Evolutionary conservation across 2,888 invertebrate genomes (phyloP), one percentile per base, ranked within the genome.

Genomic region (Drosophila prolongata): DNA sequence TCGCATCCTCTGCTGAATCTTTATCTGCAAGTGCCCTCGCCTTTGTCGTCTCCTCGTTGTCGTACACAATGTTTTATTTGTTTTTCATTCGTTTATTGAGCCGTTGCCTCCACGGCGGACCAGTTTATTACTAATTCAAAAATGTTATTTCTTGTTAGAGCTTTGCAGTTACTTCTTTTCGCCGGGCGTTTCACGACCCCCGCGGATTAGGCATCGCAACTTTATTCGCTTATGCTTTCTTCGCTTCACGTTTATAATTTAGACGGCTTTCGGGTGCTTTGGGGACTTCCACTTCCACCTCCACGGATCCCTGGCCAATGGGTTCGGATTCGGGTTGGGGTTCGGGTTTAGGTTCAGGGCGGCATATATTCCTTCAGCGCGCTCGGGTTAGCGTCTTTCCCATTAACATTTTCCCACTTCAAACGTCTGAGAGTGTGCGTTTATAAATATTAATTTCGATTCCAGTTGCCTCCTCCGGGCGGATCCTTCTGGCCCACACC

Each of bases 41-140:
- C 59, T 59, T 76, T 78, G 62, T 69, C 60, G 70, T 55, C 43
- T 40, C 38, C 19, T 19, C 47, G 58, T 78, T 76, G 81, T 64
- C 64, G 71, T 64, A 57, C 50, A 69, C 44, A 62, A 62, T 73
- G 74, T 74, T 75, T 69, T 75, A 71, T 75, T 75, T 69, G 69
- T 61, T 80, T 79, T 80, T 85, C 83, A 83, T 85, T 79, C 83
- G 75, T 78, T 84, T 84, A 85, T 85, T 79, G 76, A 71, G 78
- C 79, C 67, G 50, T 44, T 58, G 70, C 53, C 75, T 50, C 56
- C 69, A 40, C 73, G 47, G 61, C 57, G 79, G 73, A 83, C 78
- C 85, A 78, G 83, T 88, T 85, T 85, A 85, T 85, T 79, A 85
- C 89, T 85, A 88, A 85, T 85, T 88, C 87, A 85, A 74, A 85